Evolutionary conservation across 2,888 invertebrate genomes (phyloP).

Genomic region (Tenodera sinensis): DNA sequence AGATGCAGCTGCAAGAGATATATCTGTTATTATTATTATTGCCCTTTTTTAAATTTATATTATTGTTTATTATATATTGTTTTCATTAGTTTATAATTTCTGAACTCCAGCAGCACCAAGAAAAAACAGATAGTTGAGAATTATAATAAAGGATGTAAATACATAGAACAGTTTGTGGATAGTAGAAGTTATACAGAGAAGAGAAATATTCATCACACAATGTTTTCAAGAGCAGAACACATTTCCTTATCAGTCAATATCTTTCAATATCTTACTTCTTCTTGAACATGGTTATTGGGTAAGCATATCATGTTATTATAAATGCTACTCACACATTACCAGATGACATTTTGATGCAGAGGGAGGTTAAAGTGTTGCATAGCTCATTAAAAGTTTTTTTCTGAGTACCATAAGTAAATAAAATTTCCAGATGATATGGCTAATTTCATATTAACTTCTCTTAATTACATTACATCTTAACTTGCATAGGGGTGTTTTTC

Average conservation of each 20-base stretch:
- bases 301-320: not conserved
- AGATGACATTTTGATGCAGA: not conserved
- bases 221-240: not conserved
- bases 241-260: not conserved
- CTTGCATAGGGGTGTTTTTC: not conserved
- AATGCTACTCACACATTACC: not conserved
- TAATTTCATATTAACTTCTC: not conserved
- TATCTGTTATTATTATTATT: not conserved
- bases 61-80: not conserved
- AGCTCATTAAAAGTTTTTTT: not conserved
- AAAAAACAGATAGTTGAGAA: not conserved
- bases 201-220: not conserved
- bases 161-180: not conserved
- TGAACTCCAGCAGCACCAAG: not conserved
- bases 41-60: not conserved
- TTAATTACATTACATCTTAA: not conserved
- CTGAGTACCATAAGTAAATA: not conserved
- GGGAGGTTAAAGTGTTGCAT: not conserved
- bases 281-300: not conserved
- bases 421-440: not conserved
- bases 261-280: not conserved
- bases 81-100: not conserved
- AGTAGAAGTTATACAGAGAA: not conserved
- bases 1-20: not conserved
- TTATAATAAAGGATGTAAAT: not conserved